A percentile compares a stretch with the other conserved stretches of the same genome.
These are phyloP conservation scores for Indicator maculatus DNA, from an alignment of 2,113 vertebrate species.

Conservation along the genomic window DNA sequence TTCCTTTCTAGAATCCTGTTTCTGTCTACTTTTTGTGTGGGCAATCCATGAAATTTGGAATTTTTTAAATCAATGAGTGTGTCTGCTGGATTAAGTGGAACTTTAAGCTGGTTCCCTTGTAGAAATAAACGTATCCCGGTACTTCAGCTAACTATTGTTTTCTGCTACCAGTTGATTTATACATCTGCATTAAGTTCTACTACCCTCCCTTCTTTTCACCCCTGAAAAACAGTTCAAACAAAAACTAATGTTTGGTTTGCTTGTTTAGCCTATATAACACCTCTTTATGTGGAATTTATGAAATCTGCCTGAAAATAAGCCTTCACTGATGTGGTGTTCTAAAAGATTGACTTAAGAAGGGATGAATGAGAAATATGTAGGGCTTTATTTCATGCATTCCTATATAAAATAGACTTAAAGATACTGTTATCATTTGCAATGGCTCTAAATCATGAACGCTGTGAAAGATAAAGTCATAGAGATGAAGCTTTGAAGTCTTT, in stretches of 20 bases:
- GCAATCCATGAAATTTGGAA: background rate
- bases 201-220: background rate
- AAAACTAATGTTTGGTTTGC: background rate
- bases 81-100: background rate
- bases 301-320: background rate
- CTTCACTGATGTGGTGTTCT: background rate
- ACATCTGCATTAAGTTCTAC: background rate
- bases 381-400: background rate
- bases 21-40: background rate
- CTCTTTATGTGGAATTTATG: background rate
- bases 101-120: background rate
- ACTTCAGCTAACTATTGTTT: background rate
- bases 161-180: background rate
- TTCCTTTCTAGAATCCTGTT: background rate
- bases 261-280: accelerated
- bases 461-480: background rate
- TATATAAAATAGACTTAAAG: background rate
- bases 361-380: background rate
- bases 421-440: background rate
- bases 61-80: background rate
- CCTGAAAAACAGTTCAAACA: background rate
- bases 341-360: background rate
- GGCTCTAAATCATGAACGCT: background rate
- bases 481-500: background rate
- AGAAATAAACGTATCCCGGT: background rate